Evolutionary conservation across 2,113 vertebrate species (phyloP).

Genomic region (Sterrhoptilus dennistouni): DNA sequence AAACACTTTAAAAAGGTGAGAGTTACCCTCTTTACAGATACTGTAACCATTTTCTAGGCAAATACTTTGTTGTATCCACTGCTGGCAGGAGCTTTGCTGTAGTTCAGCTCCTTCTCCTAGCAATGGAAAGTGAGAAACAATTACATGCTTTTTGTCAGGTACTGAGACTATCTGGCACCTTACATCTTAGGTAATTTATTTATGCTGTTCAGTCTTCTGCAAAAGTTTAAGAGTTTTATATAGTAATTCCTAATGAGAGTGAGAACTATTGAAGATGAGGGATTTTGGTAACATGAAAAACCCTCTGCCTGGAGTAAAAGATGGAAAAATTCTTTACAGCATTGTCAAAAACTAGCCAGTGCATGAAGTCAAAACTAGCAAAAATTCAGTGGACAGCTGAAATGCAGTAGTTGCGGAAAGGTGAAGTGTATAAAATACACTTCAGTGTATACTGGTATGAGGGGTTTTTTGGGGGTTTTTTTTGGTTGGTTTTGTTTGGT

Average conservation of each 20-base stretch:
- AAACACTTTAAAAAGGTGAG: constrained; percentile 83
- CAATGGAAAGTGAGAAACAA: neutral
- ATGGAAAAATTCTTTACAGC: neutral
- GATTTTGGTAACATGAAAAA: neutral
- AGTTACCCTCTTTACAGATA: constrained; percentile 50
- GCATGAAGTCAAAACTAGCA: neutral
- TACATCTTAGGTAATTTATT: neutral
- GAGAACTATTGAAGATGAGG: neutral
- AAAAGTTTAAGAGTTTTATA: neutral
- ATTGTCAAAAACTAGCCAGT: neutral
- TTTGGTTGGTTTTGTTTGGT: no score
- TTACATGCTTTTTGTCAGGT: neutral
- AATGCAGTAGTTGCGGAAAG: neutral
- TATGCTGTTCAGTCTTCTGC: neutral
- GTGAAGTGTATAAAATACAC: neutral
- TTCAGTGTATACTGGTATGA: neutral
- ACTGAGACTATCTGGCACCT: neutral
- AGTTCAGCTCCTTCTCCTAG: neutral
- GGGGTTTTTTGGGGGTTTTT: no score
- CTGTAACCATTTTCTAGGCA: neutral
- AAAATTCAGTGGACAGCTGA: neutral
- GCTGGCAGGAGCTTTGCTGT: neutral
- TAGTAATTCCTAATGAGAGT: neutral
- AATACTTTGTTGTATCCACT: neutral
- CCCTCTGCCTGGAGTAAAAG: neutral